A percentile compares a stretch with the other conserved stretches of the same genome.
phyloP scores from a whole-genome alignment of 2,113 vertebrate genomes.

The Ameiurus melas region DNA sequence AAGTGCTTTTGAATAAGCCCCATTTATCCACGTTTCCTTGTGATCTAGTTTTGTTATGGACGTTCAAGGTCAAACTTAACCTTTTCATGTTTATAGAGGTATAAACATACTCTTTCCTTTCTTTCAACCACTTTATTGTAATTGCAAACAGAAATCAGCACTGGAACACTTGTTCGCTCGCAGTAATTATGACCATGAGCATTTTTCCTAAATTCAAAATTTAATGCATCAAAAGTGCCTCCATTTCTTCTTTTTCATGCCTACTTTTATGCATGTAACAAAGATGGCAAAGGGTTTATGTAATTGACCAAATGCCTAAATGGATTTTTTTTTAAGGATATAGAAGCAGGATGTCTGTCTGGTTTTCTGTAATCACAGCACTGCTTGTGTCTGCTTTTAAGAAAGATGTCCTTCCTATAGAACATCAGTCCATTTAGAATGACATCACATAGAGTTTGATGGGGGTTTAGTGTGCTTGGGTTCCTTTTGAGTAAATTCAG shows the following conservation, averaged over 20 bases:
- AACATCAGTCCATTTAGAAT: constrained; percentile 2
- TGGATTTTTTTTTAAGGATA: background rate
- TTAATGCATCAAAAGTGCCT: background rate
- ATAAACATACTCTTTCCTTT: background rate
- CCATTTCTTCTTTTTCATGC: background rate
- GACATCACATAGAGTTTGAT: background rate
- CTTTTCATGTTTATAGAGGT: constrained; percentile 13
- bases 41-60: constrained; percentile 1
- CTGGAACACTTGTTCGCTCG: constrained; percentile 1
- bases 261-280: background rate
- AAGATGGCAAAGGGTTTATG: constrained; percentile 11
- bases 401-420: background rate
- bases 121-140: constrained; percentile 24
- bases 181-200: constrained; percentile 29
- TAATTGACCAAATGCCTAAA: constrained; percentile 15
- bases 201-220: background rate
- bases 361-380: constrained; percentile 16
- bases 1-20: background rate
- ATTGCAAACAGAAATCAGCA: constrained; percentile 34
- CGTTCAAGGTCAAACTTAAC: background rate
- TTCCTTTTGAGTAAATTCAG: background rate
- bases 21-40: background rate
- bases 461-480: background rate
- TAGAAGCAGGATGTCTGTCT: background rate
- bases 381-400: background rate